Conservation (phyloP, 2,113 vertebrate species). For the Axis porcinus region DNA sequence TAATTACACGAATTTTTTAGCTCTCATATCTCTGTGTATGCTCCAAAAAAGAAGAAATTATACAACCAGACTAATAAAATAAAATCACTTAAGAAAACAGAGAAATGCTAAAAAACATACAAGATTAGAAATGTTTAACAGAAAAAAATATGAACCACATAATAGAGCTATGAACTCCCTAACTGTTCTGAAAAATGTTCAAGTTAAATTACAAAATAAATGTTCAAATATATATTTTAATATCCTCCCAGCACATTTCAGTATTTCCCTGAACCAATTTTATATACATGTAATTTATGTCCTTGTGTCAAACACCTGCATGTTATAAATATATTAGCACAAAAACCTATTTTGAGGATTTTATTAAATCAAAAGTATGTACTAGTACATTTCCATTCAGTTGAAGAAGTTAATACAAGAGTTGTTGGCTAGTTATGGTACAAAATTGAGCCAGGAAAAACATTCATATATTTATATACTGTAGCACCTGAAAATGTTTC, state of each 20-base stretch:
- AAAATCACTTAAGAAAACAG: slow-evolving; percentile 13
- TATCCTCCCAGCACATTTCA: slow-evolving; percentile 64
- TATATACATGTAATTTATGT: slow-evolving; percentile 66
- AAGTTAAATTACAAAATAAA: slow-evolving; percentile 60
- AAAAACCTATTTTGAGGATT: slow-evolving; percentile 74
- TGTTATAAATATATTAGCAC: slow-evolving; percentile 74
- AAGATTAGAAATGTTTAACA: slow-evolving; percentile 37
- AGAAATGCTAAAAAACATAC: slow-evolving; percentile 28
- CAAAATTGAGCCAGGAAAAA: slow-evolving; percentile 73
- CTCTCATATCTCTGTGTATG: slow-evolving; percentile 1
- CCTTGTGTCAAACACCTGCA: slow-evolving; percentile 71
- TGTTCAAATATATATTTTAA: slow-evolving; percentile 61
- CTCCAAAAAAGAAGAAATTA: slow-evolving; percentile 33
- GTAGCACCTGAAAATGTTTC: slow-evolving; percentile 70
- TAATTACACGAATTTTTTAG: slow-evolving; percentile 21
- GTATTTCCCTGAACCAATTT: slow-evolving; percentile 59
- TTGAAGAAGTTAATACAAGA: slow-evolving; percentile 66
- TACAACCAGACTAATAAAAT: slow-evolving; percentile 27
- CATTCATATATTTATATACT: slow-evolving; percentile 71
- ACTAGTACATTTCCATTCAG: slow-evolving; percentile 49
- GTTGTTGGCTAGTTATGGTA: slow-evolving; percentile 57
- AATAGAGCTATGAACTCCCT: slow-evolving; percentile 39
- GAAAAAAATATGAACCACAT: background rate
- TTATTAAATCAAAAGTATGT: slow-evolving; percentile 74
- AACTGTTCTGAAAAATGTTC: slow-evolving; percentile 48